Conservation (phyloP, 53 echinoderm and acorn worm genomes). For the Crossaster papposus region DNA sequence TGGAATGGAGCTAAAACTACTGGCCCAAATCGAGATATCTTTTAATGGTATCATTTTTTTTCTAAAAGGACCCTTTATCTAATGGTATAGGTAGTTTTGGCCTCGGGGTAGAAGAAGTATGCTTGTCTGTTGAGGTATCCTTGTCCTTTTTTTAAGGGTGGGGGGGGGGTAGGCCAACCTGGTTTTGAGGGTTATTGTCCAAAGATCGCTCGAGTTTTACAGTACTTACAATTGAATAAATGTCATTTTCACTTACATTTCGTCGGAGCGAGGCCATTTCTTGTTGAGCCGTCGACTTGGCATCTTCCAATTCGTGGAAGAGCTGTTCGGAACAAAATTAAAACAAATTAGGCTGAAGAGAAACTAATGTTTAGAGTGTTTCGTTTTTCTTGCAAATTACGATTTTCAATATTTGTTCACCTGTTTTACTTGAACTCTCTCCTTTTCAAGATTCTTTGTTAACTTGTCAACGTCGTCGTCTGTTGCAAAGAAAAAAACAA, state of each 20-base stretch:
- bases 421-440: conserved; percentile 89
- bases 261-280: conserved; percentile 86
- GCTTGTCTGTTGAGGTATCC: too few relatives aligned
- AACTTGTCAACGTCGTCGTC: conserved; percentile 84
- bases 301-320: conserved; percentile 82
- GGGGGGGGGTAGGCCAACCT: too few relatives aligned
- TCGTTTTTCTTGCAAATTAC: background rate
- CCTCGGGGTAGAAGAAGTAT: too few relatives aligned
- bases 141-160: too few relatives aligned
- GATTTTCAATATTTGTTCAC: conserved; percentile 28
- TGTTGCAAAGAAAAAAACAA: conserved; percentile 42
- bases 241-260: conserved; percentile 66
- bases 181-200: too few relatives aligned
- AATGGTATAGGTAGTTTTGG: too few relatives aligned
- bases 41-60: too few relatives aligned
- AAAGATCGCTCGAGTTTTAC: too few relatives aligned
- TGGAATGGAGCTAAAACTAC: too few relatives aligned
- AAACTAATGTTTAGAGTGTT: too few relatives aligned
- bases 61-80: too few relatives aligned
- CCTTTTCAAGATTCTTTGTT: conserved; percentile 88
- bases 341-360: background rate
- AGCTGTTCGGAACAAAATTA: conserved; percentile 53
- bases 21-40: too few relatives aligned
- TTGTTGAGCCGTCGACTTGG: conserved; percentile 74
- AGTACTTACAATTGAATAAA: background rate